Base-by-base conservation (phyloP, 2,113 vertebrate species). In the Onychostruthus taczanowskii region DNA sequence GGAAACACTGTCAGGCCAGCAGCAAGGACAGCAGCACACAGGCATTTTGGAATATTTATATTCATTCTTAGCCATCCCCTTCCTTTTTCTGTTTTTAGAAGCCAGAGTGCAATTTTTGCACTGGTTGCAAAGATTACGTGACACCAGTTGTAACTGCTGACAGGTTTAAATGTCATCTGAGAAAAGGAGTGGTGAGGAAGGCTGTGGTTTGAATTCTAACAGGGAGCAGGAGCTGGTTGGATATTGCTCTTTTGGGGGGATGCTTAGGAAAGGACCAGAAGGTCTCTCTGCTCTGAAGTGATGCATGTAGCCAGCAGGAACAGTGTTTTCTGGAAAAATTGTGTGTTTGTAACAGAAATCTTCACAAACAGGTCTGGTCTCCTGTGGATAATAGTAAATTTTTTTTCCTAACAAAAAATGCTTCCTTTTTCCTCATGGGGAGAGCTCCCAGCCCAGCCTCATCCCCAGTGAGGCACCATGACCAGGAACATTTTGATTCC, bases 121-220 rank as follows among this genome's bases (percentile, higher is more conserved):
- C 49, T 41, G 69, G 74, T 83, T 90, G 80, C 81, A 76, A 59
- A 66, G 89, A 69, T 35, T 49, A 73, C 9, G 4, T 6, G 27
- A 74, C 78, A 83, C 33, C 50, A 55, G 50, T 43, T 83, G 78
- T 70, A 84, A 47, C 72, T 1, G 1, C 91, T 89, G 91, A 72
- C 84, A 88, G 87, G 91, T 95, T 94, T 91, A 93, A 95, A 95
- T 95, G 90, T 87, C 94, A 86, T 14, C 73, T 31, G 86, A 94
- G 93, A 53, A 63, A 84, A 87, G 74, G 63, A 88, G 26, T 6
- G 4, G 31, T 6, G 9, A 91, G 89, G 59, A 95, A 77, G 46
- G 52, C 67, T 70, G 59, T 8, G 30, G 14, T 50, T 41, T 62
- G 91, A 93, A 94, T 96, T 73, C 87, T 73, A 91, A 90, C 52